phyloP scores from a whole-genome alignment of 2,888 invertebrate genomes.

The Dryadula phaetusa region DNA sequence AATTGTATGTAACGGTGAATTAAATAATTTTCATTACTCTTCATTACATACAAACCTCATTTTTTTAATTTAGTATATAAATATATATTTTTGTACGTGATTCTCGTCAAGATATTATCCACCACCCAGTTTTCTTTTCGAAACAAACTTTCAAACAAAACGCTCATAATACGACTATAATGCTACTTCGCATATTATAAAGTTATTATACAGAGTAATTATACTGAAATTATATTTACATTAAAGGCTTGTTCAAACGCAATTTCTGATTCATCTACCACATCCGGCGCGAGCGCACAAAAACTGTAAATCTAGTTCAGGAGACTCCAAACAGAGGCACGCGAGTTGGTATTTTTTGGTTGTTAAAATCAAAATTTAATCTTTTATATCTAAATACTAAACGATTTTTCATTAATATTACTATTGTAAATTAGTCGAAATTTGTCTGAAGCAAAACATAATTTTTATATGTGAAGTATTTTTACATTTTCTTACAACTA shows the following conservation, averaged over 20 bases:
- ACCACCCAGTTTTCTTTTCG: conserved; percentile 3
- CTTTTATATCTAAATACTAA: too few relatives aligned
- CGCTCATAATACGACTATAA: conserved; percentile 48
- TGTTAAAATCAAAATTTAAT: too few relatives aligned
- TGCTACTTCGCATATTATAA: conserved; percentile 58
- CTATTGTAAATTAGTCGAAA: too few relatives aligned
- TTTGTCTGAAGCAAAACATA: too few relatives aligned
- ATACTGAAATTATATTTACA: conserved; percentile 68
- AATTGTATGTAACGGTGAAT: too few relatives aligned
- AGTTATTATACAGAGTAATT: conserved; percentile 64
- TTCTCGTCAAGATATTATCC: background rate
- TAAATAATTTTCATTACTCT: too few relatives aligned
- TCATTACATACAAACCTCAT: too few relatives aligned
- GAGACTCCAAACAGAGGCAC: conserved; percentile 73
- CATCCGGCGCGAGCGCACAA: conserved; percentile 78
- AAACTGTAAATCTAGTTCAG: conserved; percentile 62
- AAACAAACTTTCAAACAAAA: conserved; percentile 22
- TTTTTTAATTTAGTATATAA: background rate
- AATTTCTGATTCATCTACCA: conserved; percentile 53
- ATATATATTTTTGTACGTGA: background rate
- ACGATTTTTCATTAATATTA: too few relatives aligned
- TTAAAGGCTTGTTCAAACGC: conserved; percentile 53
- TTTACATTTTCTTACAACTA: too few relatives aligned
- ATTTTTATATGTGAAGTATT: too few relatives aligned
- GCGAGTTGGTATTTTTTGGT: conserved; percentile 13